Evolutionary conservation across 30 jellyfish, hydroid and myxozoan genomes (phyloP).

Genomic region (Catostylus mosaicus): DNA sequence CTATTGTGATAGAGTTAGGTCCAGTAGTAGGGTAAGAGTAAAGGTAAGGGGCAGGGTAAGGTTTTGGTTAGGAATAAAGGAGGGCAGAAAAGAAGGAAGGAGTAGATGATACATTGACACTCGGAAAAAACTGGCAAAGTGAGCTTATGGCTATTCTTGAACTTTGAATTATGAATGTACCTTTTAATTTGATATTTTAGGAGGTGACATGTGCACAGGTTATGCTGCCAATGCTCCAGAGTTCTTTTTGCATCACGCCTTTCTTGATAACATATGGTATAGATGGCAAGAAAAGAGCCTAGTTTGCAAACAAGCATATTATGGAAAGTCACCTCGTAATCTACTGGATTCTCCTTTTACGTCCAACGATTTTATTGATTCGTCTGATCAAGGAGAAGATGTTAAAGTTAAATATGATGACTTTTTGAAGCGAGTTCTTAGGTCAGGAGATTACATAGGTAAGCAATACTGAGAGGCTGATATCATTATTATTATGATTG

Average conservation of each 20-base stretch:
- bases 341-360: not conserved
- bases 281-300: constrained; percentile 50
- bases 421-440: constrained; percentile 2
- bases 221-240: constrained; percentile 65
- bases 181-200: not conserved
- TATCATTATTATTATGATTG: too few relatives aligned
- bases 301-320: constrained; percentile 22
- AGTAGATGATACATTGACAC: too few relatives aligned
- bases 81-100: constrained; percentile 9
- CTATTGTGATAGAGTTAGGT: too few relatives aligned
- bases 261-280: constrained; percentile 62
- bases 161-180: too few relatives aligned
- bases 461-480: not conserved
- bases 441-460: constrained; percentile 2
- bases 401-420: constrained; percentile 47
- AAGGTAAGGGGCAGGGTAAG: too few relatives aligned
- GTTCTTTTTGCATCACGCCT: constrained; percentile 67
- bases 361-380: constrained; percentile 27
- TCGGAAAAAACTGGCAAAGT: too few relatives aligned
- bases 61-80: too few relatives aligned
- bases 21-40: too few relatives aligned
- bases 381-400: constrained; percentile 47
- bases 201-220: constrained; percentile 57
- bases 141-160: too few relatives aligned
- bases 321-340: not conserved